Evolutionary conservation across 1,140 invertebrate genomes (phyloP), one percentile per base, ranked within the genome.

Genomic region (Atta texana): DNA sequence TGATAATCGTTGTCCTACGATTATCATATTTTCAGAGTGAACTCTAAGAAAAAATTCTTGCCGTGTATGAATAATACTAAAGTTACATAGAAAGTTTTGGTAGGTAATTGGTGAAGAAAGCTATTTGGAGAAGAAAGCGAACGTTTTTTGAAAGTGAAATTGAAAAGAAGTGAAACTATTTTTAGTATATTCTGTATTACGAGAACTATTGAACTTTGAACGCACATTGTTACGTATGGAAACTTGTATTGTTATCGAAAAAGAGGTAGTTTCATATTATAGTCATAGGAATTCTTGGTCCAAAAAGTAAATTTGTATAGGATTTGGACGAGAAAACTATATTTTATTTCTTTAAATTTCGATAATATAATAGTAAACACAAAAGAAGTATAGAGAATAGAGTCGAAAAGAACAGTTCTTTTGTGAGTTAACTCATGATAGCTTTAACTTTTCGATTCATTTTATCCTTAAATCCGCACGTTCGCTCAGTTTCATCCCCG

Each of bases 221-320:
- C 21, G 51, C 3, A 49, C 51, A 12, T 59, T 72, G 66, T 71
- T 71, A 44, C 39, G 14, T 24, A 4, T 51, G 4, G 24, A 18
- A 82, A 82, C 53, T 82, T 1, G 53, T 49, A 49, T 82, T 82
- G 68, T 81, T 81, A 49, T 28, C 77, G 39, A 55, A 34, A 10
- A 72, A 72, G 16, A 34, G 55, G 57, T 28, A 12, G 12, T 39
- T 49, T 55, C n/a, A 39, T 82, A 28, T 71, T 44, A 16, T n/a
- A 57, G 31, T 81, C 14, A 21, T 44, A 69, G 59, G 16, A 44
- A 59, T 72, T 12, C 16, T 57, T 39, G 12, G 21, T 77, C 24
- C 24, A 18, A 28, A 28, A 49, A 31, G 18, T 24, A 21, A 34
- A 53, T 59, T 82, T 16, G 49, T 51, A 6, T 21, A 57, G 68